Evolutionary conservation across 1,140 invertebrate genomes (phyloP), one percentile per base, ranked within the genome.

Genomic region (Uloborus diversus): DNA sequence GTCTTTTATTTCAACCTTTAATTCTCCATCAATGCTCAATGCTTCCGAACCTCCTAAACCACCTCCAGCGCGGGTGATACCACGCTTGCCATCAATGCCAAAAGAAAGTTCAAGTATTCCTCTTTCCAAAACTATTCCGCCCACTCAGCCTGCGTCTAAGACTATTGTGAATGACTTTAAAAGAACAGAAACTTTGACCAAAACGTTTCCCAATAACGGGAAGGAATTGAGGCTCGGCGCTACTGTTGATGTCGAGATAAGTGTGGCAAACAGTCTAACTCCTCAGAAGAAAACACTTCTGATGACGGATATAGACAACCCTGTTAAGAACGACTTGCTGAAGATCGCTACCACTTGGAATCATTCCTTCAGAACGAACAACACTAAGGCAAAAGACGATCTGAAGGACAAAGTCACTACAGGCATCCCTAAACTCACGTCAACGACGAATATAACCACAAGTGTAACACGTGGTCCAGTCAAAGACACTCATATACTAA

Each of bases 271-370:
- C n/a, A 75, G 25, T 23, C 30, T 33, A 32, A 42, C 0, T 17
- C 57, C 42, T 0, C 27, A 49, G 7, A 27, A n/a, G 7, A 76
- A 64, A 56, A 56, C 47, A 14, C 33, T 65, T 4, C 37, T 79
- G 20, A 76, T 32, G 7, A 78, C 75, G 4, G 62, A 66, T 33
- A 25, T 61, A 23, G 61, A 65, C 32, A 33, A 20, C 11, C 30
- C 64, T 0, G 28, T 61, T 2, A 79, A 62, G 23, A 79, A 69
- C 30, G 76, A 79, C 14, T 35, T 69, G 3, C 49, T 79, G 42
- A 79, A 79, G 33, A 79, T 79, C n/a, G 76, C 76, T n/a, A 69
- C 76, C 4, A 61, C 76, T 3, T 79, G 64, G 76, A 79, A 79
- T 51, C 76, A 79, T 14, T 79, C 76, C 13, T 49, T 79, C 11